Base-by-base conservation (phyloP, 1,140 invertebrate genomes). In the Drosophila saltans region DNA sequence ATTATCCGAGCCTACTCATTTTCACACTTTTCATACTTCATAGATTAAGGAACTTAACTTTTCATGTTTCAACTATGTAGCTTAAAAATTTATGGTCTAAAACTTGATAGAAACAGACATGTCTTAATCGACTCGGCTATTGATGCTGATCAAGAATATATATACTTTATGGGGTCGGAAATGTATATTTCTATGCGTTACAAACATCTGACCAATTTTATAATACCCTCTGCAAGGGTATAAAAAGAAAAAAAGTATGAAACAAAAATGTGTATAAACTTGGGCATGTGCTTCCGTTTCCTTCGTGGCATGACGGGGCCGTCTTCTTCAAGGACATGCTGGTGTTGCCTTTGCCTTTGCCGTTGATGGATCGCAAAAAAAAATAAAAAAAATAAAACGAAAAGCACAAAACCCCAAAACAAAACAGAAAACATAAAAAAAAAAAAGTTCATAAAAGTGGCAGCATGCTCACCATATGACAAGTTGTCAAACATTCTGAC, bases 401-500 rank as follows among this genome's bases (percentile, higher is more conserved):
- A 30, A 7, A 4, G 16, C 39, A 24, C 26, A 10, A 24, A 43
- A 3, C 16, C 2, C 2, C 28, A 30, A 36, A 36, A 36, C 3
- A 36, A 36, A 36, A 36, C 3, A 36, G 1, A 36, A 36, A 48
- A 62, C 7, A 26, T 11, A 10, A 21, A 52, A 52, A 33, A 36
- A 30, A 41, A 70, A 73, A 63, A 48, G 61, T 60, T 65, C 66
- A 77, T 69, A 76, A 61, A 71, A 48, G 28, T 56, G 41, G 45
- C 36, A 41, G 64, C 39, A 9, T 52, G 43, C 55, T 63, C 55
- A 69, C 65, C 79, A 83, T 89, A 78, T 89, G 84, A 84, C 74
- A 89, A 81, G 78, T 81, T 84, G 84, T 78, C 84, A 88, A 89
- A 89, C 84, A 84, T 77, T 88, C 68, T 89, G 84, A 84, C 84